Evolutionary conservation across 2,888 invertebrate genomes (phyloP).

Genomic region (Trachelus tabidus): DNA sequence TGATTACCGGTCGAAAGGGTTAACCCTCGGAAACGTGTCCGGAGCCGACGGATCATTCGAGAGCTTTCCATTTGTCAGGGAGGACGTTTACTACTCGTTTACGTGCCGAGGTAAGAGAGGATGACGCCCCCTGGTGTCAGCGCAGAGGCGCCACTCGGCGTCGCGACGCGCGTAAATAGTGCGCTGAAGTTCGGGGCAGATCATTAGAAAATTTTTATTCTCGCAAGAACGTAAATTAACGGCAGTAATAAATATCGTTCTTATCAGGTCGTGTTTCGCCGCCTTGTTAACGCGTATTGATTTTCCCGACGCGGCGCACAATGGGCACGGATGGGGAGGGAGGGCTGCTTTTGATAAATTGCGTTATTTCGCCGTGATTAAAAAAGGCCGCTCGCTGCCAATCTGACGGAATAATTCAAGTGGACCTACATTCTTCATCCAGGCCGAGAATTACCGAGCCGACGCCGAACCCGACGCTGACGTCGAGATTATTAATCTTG

Average conservation of each 20-base stretch:
- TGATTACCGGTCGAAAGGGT: background rate
- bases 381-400: slow-evolving; percentile 16
- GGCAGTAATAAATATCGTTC: slow-evolving; percentile 37
- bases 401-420: slow-evolving; percentile 4
- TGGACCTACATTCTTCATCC: slow-evolving; percentile 1
- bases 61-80: background rate
- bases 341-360: slow-evolving; percentile 32
- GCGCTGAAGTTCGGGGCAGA: background rate
- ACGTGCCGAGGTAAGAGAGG: background rate
- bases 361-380: slow-evolving; percentile 21
- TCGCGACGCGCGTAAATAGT: background rate
- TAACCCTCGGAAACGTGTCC: background rate
- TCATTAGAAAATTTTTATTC: slow-evolving; percentile 3
- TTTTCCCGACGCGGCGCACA: slow-evolving; percentile 25
- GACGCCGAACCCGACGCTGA: background rate
- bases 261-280: slow-evolving; percentile 43
- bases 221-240: slow-evolving; percentile 10
- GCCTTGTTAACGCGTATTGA: slow-evolving; percentile 47
- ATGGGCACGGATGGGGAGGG: background rate
- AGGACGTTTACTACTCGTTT: background rate
- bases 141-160: background rate
- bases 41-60: background rate
- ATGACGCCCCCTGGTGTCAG: background rate
- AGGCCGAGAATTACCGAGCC: background rate
- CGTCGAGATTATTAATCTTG: background rate